These are phyloP conservation scores for Paragorgia papillata DNA, from an alignment of 92 coral and sea anemone genomes.

Conservation along the genomic window DNA sequence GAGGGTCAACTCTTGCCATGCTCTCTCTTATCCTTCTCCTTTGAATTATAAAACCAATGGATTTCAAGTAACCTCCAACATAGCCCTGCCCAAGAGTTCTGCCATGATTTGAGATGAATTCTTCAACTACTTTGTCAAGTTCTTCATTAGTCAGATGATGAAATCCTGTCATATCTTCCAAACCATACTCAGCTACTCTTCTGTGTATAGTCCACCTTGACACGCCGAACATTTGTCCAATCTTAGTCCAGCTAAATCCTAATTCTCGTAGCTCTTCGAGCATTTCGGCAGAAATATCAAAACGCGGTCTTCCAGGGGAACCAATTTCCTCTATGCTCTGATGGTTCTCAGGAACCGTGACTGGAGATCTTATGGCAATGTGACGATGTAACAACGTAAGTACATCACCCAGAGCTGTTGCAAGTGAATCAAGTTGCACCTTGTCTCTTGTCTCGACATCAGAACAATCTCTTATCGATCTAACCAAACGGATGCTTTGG, in stretches of 20 bases:
- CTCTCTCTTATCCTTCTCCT: conserved; percentile 64
- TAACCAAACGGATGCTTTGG: too few relatives aligned
- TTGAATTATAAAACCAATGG: conserved; percentile 51
- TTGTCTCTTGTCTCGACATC: conserved; percentile 42
- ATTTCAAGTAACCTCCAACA: conserved; percentile 51
- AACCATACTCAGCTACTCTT: conserved; percentile 42
- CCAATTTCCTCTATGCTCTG: conserved; percentile 9
- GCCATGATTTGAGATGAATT: conserved; percentile 57
- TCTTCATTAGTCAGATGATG: conserved; percentile 41
- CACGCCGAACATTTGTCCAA: conserved; percentile 47
- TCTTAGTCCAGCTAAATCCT: conserved; percentile 56
- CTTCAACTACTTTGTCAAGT: conserved; percentile 47
- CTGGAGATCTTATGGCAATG: conserved; percentile 18
- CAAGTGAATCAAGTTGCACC: neutral
- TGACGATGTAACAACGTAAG: too few relatives aligned
- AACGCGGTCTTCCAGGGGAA: conserved; percentile 56
- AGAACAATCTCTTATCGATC: neutral
- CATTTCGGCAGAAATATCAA: conserved; percentile 41
- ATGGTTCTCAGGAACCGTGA: conserved; percentile 5
- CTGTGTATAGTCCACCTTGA: conserved; percentile 60
- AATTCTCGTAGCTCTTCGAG: conserved; percentile 53
- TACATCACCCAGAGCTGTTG: too few relatives aligned
- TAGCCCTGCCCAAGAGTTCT: conserved; percentile 56
- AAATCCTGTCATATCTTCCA: conserved; percentile 36
- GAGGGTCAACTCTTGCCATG: conserved; percentile 69